Conservation (phyloP, 2,888 invertebrate genomes). For the Mesopsocus fuscifrons region DNA sequence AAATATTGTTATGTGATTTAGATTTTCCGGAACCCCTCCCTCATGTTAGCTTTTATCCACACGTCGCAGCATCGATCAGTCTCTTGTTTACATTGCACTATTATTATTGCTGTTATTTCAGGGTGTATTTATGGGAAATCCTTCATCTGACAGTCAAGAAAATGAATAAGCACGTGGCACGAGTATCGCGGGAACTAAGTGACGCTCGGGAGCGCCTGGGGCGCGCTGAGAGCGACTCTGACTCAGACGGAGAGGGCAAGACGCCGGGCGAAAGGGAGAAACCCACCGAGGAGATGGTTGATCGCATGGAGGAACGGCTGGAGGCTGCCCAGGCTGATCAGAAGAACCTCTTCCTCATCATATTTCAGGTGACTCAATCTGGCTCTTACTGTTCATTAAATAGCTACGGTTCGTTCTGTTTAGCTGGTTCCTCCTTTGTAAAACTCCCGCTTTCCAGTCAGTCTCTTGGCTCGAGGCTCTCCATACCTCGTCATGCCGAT, state of each 20-base stretch:
- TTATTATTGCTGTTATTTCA: no score
- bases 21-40: no score
- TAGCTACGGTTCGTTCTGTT: not conserved
- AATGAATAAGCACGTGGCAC: slow-evolving; percentile 82
- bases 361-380: slow-evolving; percentile 51
- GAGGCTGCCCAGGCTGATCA: slow-evolving; percentile 92
- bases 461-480: no score
- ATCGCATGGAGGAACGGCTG: slow-evolving; percentile 86
- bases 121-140: slow-evolving; percentile 91
- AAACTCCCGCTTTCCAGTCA: no score
- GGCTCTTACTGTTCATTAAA: not conserved
- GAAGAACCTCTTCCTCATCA: slow-evolving; percentile 89
- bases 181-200: slow-evolving; percentile 45
- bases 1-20: no score
- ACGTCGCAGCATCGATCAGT: no score
- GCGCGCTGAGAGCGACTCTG: slow-evolving; percentile 61
- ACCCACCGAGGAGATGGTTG: slow-evolving; percentile 69
- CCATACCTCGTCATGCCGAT: no score
- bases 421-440: no score
- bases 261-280: slow-evolving; percentile 29
- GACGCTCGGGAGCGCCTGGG: slow-evolving; percentile 77
- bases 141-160: slow-evolving; percentile 88
- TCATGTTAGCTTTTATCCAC: no score
- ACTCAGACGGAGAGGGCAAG: slow-evolving; percentile 35
- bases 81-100: no score